These are phyloP conservation scores for Streptopelia turtur DNA, from an alignment of 2,797 vertebrate species.

Conservation along the genomic window DNA sequence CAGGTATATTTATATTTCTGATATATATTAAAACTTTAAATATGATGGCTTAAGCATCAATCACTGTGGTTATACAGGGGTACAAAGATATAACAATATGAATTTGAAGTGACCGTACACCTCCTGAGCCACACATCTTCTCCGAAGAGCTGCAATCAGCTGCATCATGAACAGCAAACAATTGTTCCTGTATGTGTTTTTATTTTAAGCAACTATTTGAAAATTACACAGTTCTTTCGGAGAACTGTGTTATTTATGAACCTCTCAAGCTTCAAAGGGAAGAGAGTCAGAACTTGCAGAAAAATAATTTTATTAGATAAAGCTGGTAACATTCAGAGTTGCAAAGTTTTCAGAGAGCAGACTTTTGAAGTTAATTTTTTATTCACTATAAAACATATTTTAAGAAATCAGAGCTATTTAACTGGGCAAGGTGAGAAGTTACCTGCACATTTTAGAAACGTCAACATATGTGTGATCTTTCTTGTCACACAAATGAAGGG, in stretches of 20 bases:
- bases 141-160: neutral
- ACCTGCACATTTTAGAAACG: neutral
- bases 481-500: neutral
- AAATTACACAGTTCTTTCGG: neutral
- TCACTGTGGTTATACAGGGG: neutral
- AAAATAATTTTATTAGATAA: conserved; percentile 14
- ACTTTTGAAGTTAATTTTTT: neutral
- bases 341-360: neutral
- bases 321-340: neutral
- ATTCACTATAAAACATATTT: neutral
- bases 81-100: neutral
- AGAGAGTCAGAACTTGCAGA: neutral
- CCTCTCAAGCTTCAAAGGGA: conserved; percentile 52
- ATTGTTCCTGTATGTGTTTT: conserved; percentile 33
- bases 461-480: accelerated
- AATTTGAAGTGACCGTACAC: neutral
- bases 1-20: conserved; percentile 7
- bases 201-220: conserved; percentile 42
- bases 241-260: conserved; percentile 26
- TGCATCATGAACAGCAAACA: conserved; percentile 7
- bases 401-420: neutral
- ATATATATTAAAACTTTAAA: conserved; percentile 14
- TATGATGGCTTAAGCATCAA: conserved; percentile 9
- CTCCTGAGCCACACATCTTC: neutral
- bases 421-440: neutral